Base-by-base conservation (phyloP, 2,113 vertebrate genomes). In the Macquaria australasica region DNA sequence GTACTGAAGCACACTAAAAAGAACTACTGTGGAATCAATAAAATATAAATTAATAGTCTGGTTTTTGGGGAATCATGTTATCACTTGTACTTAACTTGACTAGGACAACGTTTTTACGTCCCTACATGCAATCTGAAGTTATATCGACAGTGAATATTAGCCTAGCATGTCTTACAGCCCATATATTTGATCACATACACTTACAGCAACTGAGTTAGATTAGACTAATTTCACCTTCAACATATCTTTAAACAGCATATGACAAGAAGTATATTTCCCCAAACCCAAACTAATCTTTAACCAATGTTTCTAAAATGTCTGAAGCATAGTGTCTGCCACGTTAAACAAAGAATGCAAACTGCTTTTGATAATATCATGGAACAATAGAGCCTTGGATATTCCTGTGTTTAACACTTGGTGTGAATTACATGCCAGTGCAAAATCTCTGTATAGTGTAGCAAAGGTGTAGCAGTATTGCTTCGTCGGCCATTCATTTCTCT, bases 391-490 rank as follows among this genome's bases (percentile, higher is more conserved):
- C 2, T 34, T 21, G 20, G 18, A 48, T 9, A 28, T 4, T 43
- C 20, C 55, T 21, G 16, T 21, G 16, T 20, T 11, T 9, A 51
- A 11, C 9, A 21, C 16, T 51, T 7, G 2, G 28, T 64, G 53
- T 85, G 48, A 76, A 71, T 63, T 69, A 74, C 18, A 76, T 62
- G 48, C 45, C 39, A 8, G 39, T 48, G 31, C 56, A 56, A 39
- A n/a, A 37, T 50, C 48, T 73, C 39, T 69, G 59, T 53, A 25
- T 12, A 43, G 66, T 50, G 34, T 31, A 15, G 39, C 12, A 73
- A 43, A 79, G 60, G 48, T 64, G 81, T 34, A 25, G 64, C 71
- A 60, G 43, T 73, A 45, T 11, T 83, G 82, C 87, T 82, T 81
- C 55, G 78, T 25, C 34, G 39, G 56, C 41, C 64, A 45, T 83